Evolutionary conservation across 1,140 invertebrate species (phyloP), one percentile per base, ranked within the genome.

Genomic region (Penaeus chinensis): DNA sequence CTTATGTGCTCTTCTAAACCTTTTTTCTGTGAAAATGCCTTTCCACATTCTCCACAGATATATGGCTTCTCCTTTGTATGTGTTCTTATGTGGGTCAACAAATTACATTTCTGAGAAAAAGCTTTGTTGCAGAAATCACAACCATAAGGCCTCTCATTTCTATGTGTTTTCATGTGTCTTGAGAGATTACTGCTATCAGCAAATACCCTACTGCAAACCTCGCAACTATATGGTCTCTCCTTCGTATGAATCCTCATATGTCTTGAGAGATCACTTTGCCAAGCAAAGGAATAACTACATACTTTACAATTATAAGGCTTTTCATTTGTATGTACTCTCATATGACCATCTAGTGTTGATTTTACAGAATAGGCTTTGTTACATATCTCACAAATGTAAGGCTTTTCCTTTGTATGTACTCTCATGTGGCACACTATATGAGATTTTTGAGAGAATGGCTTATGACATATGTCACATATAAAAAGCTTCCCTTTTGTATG

Each of bases 51-150:
- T 32, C 13, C 11, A 24, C 71, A 74, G 18, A 4, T 27, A 74
- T 27, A 74, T 7, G 71, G 71, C 71, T 74, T 74, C 42, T 74
- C 71, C 42, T 37, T 11, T 37, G 71, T 74, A 74, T 74, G 71
- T 32, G 16, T 74, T 32, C 71, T 27, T n/a, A 74, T 74, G 27
- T 74, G 71, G 16, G n/a, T 37, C n/a, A 32, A 19, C 8, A 74
- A 8, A 37, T 74, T 37, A 24, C 71, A 27, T 32, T 37, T 37
- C 27, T 37, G 22, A 27, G 71, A 37, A 24, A 74, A 74, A 74
- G 27, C 71, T 74, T 74, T 74, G 27, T 22, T 37, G 42, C 71
- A 74, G 8, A 74, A 19, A 74, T 74, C 42, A 74, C 71, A 74
- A 13, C 19, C n/a, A 37, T 37, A 74, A 74, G 71, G 71, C 27